Evolutionary conservation across 2,888 invertebrate genomes (phyloP).

Genomic region (Scotopteryx bipunctaria): DNA sequence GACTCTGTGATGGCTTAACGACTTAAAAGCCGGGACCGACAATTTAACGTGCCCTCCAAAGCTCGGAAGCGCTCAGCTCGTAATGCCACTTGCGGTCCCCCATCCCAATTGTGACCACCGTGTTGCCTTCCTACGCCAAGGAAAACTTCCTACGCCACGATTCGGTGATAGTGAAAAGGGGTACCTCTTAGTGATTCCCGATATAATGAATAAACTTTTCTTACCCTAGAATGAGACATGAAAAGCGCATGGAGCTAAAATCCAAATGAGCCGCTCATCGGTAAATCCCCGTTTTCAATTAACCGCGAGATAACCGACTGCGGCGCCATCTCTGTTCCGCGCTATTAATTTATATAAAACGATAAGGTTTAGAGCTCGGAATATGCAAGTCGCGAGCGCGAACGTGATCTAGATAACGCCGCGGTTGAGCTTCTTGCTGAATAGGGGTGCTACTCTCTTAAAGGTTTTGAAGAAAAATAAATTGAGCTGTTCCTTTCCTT

Average conservation of each 20-base stretch:
- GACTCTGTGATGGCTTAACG: no score
- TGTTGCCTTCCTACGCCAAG: no score
- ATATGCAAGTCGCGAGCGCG: slow-evolving; percentile 77
- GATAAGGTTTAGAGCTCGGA: slow-evolving; percentile 77
- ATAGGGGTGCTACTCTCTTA: slow-evolving; percentile 56
- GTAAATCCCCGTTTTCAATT: slow-evolving; percentile 31
- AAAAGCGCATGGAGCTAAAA: slow-evolving; percentile 15
- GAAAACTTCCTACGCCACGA: no score
- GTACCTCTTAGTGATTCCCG: no score
- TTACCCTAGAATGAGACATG: background rate
- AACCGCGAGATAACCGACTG: slow-evolving; percentile 32
- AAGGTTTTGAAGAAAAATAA: no score
- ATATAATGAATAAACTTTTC: background rate
- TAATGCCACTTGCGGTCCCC: no score
- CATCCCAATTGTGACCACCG: no score
- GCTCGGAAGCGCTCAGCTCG: no score
- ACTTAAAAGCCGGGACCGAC: no score
- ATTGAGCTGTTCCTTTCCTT: no score
- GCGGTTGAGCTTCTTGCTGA: slow-evolving; percentile 45
- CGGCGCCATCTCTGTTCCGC: slow-evolving; percentile 57
- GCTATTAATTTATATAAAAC: slow-evolving; percentile 78
- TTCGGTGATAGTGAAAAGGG: no score
- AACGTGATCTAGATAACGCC: slow-evolving; percentile 72
- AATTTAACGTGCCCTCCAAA: no score
- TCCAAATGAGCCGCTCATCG: slow-evolving; percentile 19